A percentile compares a stretch with the other conserved stretches of the same genome.
Evolutionary conservation across 2,888 invertebrate species (phyloP).

Genomic region (Lysandra bellargus): DNA sequence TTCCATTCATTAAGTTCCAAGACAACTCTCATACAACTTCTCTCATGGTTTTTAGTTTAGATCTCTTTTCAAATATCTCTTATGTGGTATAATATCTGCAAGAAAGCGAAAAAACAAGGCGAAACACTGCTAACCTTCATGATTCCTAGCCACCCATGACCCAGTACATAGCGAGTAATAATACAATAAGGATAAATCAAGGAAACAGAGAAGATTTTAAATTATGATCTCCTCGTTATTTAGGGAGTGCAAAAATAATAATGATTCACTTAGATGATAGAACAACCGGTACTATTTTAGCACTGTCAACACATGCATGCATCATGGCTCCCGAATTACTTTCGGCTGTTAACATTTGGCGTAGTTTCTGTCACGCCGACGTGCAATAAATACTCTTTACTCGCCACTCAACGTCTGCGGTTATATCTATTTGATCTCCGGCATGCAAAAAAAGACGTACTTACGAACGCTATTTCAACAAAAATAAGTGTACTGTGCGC

Average conservation of each 20-base stretch:
- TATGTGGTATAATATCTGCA: too few relatives aligned
- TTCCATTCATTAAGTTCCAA: too few relatives aligned
- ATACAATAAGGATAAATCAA: background rate
- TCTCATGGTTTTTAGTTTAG: too few relatives aligned
- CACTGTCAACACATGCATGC: conserved; percentile 33
- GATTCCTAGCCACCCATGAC: too few relatives aligned
- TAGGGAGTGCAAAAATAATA: conserved; percentile 17
- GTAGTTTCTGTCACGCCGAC: conserved; percentile 33
- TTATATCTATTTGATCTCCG: conserved; percentile 5
- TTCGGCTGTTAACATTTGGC: conserved; percentile 35
- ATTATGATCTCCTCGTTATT: conserved; percentile 2
- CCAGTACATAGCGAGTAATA: too few relatives aligned
- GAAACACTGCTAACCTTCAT: too few relatives aligned
- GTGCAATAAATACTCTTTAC: conserved; percentile 29
- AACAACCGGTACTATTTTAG: conserved; percentile 31
- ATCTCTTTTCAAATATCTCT: too few relatives aligned
- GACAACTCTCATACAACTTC: too few relatives aligned
- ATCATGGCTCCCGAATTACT: conserved; percentile 39
- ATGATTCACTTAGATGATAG: conserved; percentile 27
- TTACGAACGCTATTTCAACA: conserved; percentile 2
- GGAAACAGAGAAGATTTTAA: background rate
- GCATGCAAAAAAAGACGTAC: background rate
- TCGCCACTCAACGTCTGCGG: conserved; percentile 7
- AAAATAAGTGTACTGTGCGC: conserved; percentile 5
- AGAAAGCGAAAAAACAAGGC: too few relatives aligned